Percentiles rank a stretch among this genome's conserved stretches.
Conservation (phyloP, 2,888 invertebrate species). For the Agrypnus murinus region DNA sequence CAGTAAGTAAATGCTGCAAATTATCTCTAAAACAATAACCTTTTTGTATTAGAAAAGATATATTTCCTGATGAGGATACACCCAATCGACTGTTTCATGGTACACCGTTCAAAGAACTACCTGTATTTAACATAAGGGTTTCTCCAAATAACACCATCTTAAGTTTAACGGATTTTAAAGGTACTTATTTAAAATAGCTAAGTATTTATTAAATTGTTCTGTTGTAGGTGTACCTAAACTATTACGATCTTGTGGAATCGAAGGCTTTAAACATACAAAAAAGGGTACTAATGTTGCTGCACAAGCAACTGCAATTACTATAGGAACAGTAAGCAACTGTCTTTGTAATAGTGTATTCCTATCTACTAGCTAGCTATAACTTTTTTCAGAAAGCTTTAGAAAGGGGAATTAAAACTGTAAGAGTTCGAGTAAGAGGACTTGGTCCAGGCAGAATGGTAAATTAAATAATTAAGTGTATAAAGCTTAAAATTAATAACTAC, state of each 20-base stretch:
- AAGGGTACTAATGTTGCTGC: conserved; percentile 98
- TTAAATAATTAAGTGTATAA: too few species aligned
- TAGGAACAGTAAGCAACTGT: conserved; percentile 80
- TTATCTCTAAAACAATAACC: neutral
- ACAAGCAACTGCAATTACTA: conserved; percentile 91
- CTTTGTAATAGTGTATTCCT: conserved; percentile 25
- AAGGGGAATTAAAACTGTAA: conserved; percentile 82
- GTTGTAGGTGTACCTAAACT: conserved; percentile 74
- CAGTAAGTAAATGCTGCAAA: conserved; percentile 74
- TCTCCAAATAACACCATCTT: conserved; percentile 93
- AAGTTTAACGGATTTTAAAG: conserved; percentile 81
- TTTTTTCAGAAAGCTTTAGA: conserved; percentile 82
- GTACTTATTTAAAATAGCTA: conserved; percentile 66
- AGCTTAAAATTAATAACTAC: conserved; percentile 36
- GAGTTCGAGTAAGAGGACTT: conserved; percentile 86
- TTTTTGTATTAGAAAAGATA: conserved; percentile 75
- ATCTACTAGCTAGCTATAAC: too few species aligned
- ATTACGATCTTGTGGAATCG: conserved; percentile 87
- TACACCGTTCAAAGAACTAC: conserved; percentile 84
- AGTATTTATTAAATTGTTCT: conserved; percentile 31
- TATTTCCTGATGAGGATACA: conserved; percentile 85
- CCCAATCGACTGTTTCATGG: conserved; percentile 84
- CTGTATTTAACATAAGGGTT: conserved; percentile 87
- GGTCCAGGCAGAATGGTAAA: conserved; percentile 94
- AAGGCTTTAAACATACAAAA: conserved; percentile 95